These are phyloP conservation scores for Coregonus clupeaformis DNA, from an alignment of 2,113 vertebrate genomes.

Conservation along the genomic window DNA sequence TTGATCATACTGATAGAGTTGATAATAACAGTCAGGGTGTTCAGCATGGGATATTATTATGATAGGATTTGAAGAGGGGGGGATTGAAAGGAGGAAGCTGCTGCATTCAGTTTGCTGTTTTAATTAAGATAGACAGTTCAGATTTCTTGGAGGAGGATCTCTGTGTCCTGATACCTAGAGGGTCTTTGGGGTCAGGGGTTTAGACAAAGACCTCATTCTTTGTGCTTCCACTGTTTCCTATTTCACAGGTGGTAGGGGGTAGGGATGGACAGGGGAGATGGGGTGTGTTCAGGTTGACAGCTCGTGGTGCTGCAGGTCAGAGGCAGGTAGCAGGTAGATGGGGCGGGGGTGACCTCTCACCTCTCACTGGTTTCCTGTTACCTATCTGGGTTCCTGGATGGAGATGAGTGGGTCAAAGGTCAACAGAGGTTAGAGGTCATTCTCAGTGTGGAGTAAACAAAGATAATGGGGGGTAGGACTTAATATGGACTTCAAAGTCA, in stretches of 20 bases:
- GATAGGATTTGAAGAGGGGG: neutral
- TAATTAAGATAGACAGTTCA: slow-evolving; percentile 33
- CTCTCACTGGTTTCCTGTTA: no score
- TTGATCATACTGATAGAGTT: no score
- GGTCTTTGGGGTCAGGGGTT: neutral
- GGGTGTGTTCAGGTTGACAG: slow-evolving; percentile 16
- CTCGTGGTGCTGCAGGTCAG: neutral
- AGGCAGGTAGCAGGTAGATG: neutral
- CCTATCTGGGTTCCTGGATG: neutral
- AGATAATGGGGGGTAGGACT: neutral
- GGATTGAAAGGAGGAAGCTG: no score
- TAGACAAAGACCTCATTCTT: slow-evolving; percentile 42
- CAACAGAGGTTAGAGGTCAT: slow-evolving; percentile 33
- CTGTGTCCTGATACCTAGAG: no score
- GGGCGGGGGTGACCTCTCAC: neutral
- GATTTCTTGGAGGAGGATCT: neutral
- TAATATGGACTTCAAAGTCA: slow-evolving; percentile 5
- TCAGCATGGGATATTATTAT: no score
- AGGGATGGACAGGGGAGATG: slow-evolving; percentile 8
- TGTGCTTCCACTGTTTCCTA: slow-evolving; percentile 19
- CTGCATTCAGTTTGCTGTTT: neutral
- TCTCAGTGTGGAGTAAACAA: slow-evolving; percentile 7
- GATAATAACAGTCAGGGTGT: no score
- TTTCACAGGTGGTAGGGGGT: neutral
- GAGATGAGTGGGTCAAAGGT: slow-evolving; percentile 39